phyloP scores from a whole-genome alignment of 2,888 invertebrate species.

The Brachynemurus nebulosus region DNA sequence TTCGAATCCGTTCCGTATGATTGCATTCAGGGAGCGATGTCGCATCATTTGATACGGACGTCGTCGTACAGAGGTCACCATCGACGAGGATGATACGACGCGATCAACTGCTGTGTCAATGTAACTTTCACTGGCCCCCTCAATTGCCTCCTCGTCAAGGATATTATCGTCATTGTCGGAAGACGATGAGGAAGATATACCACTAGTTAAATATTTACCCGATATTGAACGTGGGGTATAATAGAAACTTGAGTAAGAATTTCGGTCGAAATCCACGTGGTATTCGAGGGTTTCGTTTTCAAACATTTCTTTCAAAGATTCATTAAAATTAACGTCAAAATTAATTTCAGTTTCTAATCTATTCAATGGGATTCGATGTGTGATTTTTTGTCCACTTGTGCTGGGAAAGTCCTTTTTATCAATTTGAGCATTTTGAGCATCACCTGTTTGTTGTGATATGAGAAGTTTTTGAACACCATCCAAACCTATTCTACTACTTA shows the following conservation, averaged over 20 bases:
- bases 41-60: too few species aligned
- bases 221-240: not conserved
- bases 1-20: not conserved
- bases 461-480: too few species aligned
- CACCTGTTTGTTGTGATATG: too few species aligned
- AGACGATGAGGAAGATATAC: not conserved
- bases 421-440: too few species aligned
- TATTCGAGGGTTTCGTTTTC: too few species aligned
- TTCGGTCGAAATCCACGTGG: too few species aligned
- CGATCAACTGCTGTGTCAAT: too few species aligned
- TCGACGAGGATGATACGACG: not conserved
- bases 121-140: not conserved
- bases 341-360: too few species aligned
- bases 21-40: not conserved
- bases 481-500: too few species aligned
- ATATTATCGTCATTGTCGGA: not conserved
- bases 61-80: not conserved
- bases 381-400: not conserved
- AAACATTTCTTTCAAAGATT: too few species aligned
- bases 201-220: not conserved
- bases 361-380: not conserved
- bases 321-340: too few species aligned
- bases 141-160: not conserved
- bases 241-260: too few species aligned
- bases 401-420: not conserved